Conservation (phyloP, 92 coral and sea anemone genomes). For the Porites evermanni region DNA sequence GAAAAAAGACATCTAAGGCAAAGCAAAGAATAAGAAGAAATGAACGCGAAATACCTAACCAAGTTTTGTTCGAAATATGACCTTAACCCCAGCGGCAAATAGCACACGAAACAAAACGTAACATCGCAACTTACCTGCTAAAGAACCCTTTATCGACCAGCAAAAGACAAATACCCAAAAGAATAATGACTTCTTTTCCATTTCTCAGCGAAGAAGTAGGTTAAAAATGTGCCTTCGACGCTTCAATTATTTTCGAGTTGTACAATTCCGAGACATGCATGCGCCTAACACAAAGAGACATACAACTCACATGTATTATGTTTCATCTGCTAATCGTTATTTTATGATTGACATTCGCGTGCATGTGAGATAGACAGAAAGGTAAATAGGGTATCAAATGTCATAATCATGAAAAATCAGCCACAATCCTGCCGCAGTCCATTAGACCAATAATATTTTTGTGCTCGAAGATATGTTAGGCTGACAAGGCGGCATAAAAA, state of each 20-base stretch:
- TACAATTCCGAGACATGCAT: constrained; percentile 21
- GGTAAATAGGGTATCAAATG: constrained; percentile 13
- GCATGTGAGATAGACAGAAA: constrained; percentile 60
- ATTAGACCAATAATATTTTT: constrained; percentile 29
- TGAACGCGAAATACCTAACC: constrained; percentile 28
- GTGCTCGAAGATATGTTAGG: not conserved
- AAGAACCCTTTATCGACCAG: constrained; percentile 12
- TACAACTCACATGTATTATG: constrained; percentile 62
- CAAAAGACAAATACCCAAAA: constrained; percentile 62
- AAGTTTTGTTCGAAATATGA: constrained; percentile 12
- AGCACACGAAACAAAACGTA: not conserved
- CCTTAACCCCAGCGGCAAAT: not conserved
- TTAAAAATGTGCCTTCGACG: constrained; percentile 12
- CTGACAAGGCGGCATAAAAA: not conserved
- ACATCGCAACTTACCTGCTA: constrained; percentile 57
- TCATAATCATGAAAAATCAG: constrained; percentile 4
- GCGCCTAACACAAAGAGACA: constrained; percentile 53
- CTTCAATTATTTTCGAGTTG: constrained; percentile 18
- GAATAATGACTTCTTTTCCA: constrained; percentile 20
- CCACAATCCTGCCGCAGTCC: not conserved
- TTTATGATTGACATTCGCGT: constrained; percentile 77
- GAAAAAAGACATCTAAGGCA: not conserved
- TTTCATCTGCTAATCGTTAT: constrained; percentile 80
- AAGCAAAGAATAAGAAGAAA: not conserved
- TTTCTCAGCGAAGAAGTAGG: constrained; percentile 9